These are phyloP conservation scores for Exocentrus adspersus DNA, from an alignment of 2,888 invertebrate genomes.

Conservation along the genomic window DNA sequence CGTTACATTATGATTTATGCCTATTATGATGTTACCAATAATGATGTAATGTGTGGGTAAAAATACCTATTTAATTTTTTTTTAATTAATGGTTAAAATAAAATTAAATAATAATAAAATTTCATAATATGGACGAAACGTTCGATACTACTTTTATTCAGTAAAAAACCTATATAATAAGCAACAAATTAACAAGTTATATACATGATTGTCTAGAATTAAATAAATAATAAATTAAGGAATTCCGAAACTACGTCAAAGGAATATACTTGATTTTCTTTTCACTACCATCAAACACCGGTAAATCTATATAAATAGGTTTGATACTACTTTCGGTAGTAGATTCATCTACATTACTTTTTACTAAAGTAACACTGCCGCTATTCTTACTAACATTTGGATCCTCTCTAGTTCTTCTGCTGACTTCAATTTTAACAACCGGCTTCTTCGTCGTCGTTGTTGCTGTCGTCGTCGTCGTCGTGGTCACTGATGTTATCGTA, in stretches of 20 bases:
- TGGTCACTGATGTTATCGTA: conserved; percentile 7
- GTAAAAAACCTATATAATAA: conserved; percentile 23
- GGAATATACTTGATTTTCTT: conserved; percentile 60
- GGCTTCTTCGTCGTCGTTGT: conserved; percentile 1
- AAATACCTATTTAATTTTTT: no score
- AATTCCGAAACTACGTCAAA: conserved; percentile 34
- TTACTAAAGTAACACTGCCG: conserved; percentile 35
- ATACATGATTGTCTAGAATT: conserved; percentile 17
- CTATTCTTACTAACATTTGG: conserved; percentile 39
- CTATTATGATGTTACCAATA: no score
- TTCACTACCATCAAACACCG: conserved; percentile 57
- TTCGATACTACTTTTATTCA: conserved; percentile 20
- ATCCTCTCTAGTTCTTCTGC: conserved; percentile 46
- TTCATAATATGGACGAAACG: no score
- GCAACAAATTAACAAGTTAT: conserved; percentile 21
- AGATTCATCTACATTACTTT: conserved; percentile 33
- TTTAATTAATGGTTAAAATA: no score
- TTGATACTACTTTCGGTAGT: conserved; percentile 47
- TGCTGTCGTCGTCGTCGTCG: conserved; percentile 17
- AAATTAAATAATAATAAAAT: no score
- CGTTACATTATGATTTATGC: no score
- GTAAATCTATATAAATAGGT: conserved; percentile 59
- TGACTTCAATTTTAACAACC: conserved; percentile 19
- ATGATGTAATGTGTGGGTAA: no score
- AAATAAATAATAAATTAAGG: conserved; percentile 22